Percentiles rank a stretch among this genome's conserved stretches.
Evolutionary conservation across 2,797 vertebrate genomes (phyloP).

Genomic region (Syngnathus rostellatus): DNA sequence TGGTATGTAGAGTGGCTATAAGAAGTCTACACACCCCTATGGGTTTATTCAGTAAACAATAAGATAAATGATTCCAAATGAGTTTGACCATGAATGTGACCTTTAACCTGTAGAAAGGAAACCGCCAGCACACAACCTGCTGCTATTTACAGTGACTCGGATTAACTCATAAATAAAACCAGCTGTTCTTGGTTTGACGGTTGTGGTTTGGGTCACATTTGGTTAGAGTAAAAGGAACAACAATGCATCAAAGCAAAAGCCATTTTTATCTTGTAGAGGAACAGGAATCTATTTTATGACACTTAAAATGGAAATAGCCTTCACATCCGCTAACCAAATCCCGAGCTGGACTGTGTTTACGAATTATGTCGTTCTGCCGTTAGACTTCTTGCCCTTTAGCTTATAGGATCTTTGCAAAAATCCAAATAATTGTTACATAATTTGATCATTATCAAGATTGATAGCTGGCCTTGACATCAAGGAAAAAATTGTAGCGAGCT

Average conservation of each 20-base stretch:
- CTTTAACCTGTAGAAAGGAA: no score
- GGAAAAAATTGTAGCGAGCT: not conserved
- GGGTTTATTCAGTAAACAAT: not conserved
- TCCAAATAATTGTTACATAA: not conserved
- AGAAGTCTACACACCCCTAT: not conserved
- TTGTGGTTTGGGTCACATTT: not conserved
- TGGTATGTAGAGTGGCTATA: not conserved
- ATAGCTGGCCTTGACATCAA: not conserved
- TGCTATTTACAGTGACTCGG: not conserved
- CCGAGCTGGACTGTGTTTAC: not conserved
- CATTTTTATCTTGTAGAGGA: not conserved
- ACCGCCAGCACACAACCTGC: not conserved
- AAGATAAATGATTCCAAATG: no score
- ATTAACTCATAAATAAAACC: not conserved
- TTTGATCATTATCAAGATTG: not conserved
- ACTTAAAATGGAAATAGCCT: not conserved
- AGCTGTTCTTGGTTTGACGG: not conserved
- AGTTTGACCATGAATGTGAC: no score
- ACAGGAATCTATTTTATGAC: not conserved
- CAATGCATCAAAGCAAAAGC: not conserved
- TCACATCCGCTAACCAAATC: not conserved
- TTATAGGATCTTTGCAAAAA: not conserved
- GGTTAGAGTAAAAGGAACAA: not conserved
- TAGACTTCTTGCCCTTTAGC: not conserved
- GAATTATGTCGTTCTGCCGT: not conserved